Conservation (phyloP, 2,113 vertebrate genomes). For the Oncorhynchus tshawytscha region DNA sequence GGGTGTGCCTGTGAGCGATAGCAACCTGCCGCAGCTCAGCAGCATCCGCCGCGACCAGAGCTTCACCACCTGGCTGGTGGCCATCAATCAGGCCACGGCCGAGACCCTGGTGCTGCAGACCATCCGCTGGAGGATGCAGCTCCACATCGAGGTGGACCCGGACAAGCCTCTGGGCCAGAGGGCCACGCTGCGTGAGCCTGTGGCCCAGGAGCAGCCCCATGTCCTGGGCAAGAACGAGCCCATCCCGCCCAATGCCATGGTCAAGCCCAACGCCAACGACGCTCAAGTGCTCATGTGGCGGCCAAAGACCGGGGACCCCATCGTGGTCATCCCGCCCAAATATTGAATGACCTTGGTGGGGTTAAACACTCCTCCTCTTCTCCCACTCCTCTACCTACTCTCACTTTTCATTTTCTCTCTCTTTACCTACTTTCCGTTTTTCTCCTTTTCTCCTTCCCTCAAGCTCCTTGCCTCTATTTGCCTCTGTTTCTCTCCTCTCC, state of each 20-base stretch:
- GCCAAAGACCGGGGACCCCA: constrained; percentile 82
- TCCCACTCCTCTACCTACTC: background rate
- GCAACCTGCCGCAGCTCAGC: constrained; percentile 89
- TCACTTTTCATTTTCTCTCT: background rate
- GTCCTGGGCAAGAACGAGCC: constrained; percentile 89
- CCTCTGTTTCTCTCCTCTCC: background rate
- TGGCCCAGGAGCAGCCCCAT: constrained; percentile 88
- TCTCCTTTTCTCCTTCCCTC: background rate
- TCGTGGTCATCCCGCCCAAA: constrained; percentile 94
- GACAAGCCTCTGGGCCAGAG: constrained; percentile 84
- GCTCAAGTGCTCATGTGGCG: constrained; percentile 99
- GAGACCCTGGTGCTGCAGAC: constrained; percentile 91
- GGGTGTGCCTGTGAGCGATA: constrained; percentile 92
- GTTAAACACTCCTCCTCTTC: background rate
- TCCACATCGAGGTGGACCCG: constrained; percentile 90
- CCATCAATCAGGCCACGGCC: constrained; percentile 83
- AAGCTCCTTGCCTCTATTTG: background rate
- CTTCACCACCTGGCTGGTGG: constrained; percentile 97
- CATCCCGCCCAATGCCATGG: constrained; percentile 89
- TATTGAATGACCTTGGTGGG: constrained; percentile 61
- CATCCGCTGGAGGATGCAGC: constrained; percentile 92
- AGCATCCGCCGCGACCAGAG: constrained; percentile 93
- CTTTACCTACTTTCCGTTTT: too few species aligned
- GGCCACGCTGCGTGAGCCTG: constrained; percentile 83
- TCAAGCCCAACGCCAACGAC: constrained; percentile 98